A percentile compares a stretch with the other conserved stretches of the same genome.
Conservation (phyloP, 2,888 invertebrate species). For the Didymodactylos carnosus region DNA sequence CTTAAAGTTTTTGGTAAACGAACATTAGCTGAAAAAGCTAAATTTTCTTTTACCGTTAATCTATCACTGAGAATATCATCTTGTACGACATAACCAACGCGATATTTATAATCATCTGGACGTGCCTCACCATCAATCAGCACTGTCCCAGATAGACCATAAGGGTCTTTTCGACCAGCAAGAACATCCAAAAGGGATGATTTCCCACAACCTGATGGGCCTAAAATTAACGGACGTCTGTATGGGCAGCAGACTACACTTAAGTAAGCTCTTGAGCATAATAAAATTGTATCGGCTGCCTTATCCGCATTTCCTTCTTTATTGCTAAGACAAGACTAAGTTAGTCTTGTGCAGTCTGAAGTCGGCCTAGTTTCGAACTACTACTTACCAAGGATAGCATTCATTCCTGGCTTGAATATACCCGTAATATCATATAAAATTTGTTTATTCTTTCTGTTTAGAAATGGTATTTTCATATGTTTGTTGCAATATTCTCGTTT, state of each 20-base stretch:
- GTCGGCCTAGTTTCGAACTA: no score
- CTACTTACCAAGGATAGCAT: slow-evolving; percentile 25
- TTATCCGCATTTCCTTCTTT: no score
- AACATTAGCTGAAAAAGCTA: slow-evolving; percentile 30
- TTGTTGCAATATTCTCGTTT: no score
- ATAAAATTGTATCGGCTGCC: no score
- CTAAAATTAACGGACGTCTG: no score
- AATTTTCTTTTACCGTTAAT: slow-evolving; percentile 18
- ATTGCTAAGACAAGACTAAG: no score
- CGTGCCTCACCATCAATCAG: slow-evolving; percentile 27
- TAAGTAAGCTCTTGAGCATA: no score
- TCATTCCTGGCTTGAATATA: slow-evolving; percentile 29
- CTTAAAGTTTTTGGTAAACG: slow-evolving; percentile 22
- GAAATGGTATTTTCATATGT: no score
- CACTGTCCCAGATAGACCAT: slow-evolving; percentile 23
- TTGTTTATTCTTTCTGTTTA: background rate
- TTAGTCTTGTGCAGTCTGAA: no score
- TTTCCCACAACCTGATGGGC: slow-evolving; percentile 34
- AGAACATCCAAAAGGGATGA: slow-evolving; percentile 31
- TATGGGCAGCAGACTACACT: no score
- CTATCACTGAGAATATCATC: slow-evolving; percentile 20
- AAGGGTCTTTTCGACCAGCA: slow-evolving; percentile 28
- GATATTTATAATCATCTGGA: slow-evolving; percentile 31
- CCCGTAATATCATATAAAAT: slow-evolving; percentile 20
- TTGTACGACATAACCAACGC: slow-evolving; percentile 34